These are phyloP conservation scores for Hermaeophaga mercurialis DNA, from an alignment of 2,888 invertebrate genomes.

Conservation along the genomic window DNA sequence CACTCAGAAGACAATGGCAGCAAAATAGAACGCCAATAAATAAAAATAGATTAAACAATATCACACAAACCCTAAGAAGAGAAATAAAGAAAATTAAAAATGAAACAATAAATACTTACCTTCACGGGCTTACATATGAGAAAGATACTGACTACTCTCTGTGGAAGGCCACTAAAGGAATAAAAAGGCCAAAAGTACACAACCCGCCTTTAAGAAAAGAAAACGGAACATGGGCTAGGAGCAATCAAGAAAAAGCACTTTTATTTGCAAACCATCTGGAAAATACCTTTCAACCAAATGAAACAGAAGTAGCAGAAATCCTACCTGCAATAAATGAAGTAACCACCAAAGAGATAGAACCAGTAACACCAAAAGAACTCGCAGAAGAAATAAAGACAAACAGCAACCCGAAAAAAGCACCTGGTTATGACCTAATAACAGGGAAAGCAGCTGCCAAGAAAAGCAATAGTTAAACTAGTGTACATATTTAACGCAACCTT, in stretches of 20 bases:
- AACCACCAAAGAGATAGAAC: background rate
- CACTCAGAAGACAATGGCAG: no score
- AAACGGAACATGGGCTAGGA: background rate
- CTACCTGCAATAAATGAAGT: slow-evolving; percentile 1
- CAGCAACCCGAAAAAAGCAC: no score
- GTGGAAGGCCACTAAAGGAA: slow-evolving; percentile 4
- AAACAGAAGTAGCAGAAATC: background rate
- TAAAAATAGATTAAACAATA: no score
- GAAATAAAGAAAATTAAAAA: no score
- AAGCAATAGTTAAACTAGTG: no score
- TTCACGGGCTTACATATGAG: no score
- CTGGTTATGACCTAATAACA: background rate
- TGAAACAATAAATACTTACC: no score
- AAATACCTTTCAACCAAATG: slow-evolving; percentile 6
- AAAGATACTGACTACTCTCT: slow-evolving; percentile 6
- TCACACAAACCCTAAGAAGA: no score
- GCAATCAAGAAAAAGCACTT: background rate
- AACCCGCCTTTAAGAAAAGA: slow-evolving; percentile 6
- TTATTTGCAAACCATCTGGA: background rate
- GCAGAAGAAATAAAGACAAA: background rate
- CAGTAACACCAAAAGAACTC: background rate
- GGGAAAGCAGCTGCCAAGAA: no score
- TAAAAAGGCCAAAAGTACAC: background rate
- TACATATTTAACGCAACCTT: no score
- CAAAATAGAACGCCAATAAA: no score